Evolutionary conservation across 2,113 vertebrate genomes (phyloP), one percentile per base, ranked within the genome.

Genomic region (Zapus hudsonius): DNA sequence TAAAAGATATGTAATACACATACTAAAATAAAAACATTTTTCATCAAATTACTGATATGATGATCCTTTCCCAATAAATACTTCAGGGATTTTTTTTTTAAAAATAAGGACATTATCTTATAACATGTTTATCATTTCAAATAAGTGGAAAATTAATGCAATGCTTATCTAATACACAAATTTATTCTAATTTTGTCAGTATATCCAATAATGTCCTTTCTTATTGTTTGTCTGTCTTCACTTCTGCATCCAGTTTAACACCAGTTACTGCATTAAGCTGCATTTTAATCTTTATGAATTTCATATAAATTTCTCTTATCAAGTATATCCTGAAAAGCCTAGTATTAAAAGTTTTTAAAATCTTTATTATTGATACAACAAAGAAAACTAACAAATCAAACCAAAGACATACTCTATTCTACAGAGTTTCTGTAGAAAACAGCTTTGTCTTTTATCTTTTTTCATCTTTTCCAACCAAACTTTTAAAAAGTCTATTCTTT

Each of bases 401-500:
- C 13, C 19, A 12, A 89, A 33, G 8, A 38, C 13, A 31, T 10
- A 64, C 76, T 2, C 38, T 80, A 20, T 86, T 80, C n/a, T 33
- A n/a, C 9, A 13, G 27, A 76, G 23, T 31, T 87, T 38, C 63
- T 63, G 1, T 27, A 70, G 76, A 23, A 44, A 83, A 20, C 3
- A 2, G 1, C 47, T 52, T n/a, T 91, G 9, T 84, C 67, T 92
- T 92, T 79, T 11, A 89, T 89, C 69, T 61, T 87, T 89, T 87
- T 85, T 82, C 38, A 72, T 84, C 57, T 70, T 82, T 84, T 11
- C 15, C 29, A 29, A 89, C 19, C 6, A 61, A 89, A 81, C 44
- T 76, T 95, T 66, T 91, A 75, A 91, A 88, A 93, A 87, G 27
- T 80, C 66, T 76, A 38, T 69, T 91, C 25, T 88, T 44, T 3